A percentile compares a stretch with the other conserved stretches of the same genome.
phyloP scores from a whole-genome alignment of 2,797 vertebrate species.

The Liasis olivaceus region DNA sequence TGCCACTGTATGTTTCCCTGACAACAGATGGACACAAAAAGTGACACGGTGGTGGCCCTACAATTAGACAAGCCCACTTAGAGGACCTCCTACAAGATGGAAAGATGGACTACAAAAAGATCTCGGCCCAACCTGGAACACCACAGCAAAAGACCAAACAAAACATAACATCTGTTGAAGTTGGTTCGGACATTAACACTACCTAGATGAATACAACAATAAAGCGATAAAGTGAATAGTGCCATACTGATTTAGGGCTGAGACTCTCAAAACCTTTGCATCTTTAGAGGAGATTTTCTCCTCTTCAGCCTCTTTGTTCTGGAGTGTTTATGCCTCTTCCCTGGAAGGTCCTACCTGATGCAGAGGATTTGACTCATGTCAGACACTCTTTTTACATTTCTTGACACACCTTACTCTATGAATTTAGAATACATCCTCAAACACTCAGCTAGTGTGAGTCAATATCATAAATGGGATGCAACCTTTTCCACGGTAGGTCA shows the following conservation, averaged over 20 bases:
- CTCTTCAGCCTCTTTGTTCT: not conserved
- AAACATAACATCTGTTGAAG: not conserved
- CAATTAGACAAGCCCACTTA: not conserved
- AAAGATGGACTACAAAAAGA: not conserved
- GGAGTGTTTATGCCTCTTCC: not conserved
- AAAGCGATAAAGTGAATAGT: not conserved
- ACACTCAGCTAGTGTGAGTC: not conserved
- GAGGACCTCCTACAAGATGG: not conserved
- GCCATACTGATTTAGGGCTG: not conserved
- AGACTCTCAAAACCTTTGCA: not conserved
- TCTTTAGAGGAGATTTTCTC: not conserved
- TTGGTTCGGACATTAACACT: not conserved
- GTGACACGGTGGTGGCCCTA: not conserved
- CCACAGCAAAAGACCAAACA: not conserved
- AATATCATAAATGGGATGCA: not conserved
- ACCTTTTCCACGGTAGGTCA: not conserved
- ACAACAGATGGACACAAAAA: not conserved
- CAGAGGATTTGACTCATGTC: not conserved
- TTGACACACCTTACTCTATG: not conserved
- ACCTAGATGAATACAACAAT: not conserved
- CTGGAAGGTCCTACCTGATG: not conserved
- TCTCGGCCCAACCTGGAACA: not conserved
- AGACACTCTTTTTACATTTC: no score
- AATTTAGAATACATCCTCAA: not conserved
- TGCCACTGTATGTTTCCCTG: not conserved